phyloP scores from a whole-genome alignment of 2,888 invertebrate species.

The Drosophila suboccidentalis region DNA sequence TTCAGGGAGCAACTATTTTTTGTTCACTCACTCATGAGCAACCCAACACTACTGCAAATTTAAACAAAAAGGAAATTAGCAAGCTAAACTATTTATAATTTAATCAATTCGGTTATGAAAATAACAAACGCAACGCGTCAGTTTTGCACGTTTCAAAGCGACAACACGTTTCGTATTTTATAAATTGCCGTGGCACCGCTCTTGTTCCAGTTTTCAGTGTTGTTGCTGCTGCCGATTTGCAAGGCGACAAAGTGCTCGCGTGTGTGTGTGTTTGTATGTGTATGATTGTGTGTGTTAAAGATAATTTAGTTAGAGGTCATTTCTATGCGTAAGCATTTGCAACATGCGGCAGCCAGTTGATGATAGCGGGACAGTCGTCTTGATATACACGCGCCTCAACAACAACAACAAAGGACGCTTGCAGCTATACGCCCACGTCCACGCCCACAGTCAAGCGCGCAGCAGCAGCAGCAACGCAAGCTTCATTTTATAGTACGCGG shows the following conservation, averaged over 20 bases:
- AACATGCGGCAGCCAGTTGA: slow-evolving; percentile 71
- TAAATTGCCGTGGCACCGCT: slow-evolving; percentile 3
- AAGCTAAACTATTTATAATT: slow-evolving; percentile 36
- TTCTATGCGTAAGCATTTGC: slow-evolving; percentile 66
- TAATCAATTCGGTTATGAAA: slow-evolving; percentile 23
- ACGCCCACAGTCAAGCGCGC: slow-evolving; percentile 42
- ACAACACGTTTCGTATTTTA: slow-evolving; percentile 32
- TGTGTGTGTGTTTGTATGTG: slow-evolving; percentile 24
- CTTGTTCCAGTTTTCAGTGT: slow-evolving; percentile 17
- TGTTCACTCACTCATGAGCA: too few relatives aligned
- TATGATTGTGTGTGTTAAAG: slow-evolving; percentile 42
- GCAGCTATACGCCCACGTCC: slow-evolving; percentile 51
- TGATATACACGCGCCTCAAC: slow-evolving; percentile 31
- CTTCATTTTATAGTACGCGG: slow-evolving; percentile 69
- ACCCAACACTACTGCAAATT: slow-evolving; percentile 58
- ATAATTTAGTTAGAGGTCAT: slow-evolving; percentile 66
- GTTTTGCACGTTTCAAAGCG: slow-evolving; percentile 40
- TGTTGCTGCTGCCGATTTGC: slow-evolving; percentile 57
- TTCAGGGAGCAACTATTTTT: too few relatives aligned
- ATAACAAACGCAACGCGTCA: slow-evolving; percentile 45
- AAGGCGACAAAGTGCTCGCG: slow-evolving; percentile 49
- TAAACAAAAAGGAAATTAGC: slow-evolving; percentile 71
- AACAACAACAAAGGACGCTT: slow-evolving; percentile 64
- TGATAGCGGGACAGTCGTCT: slow-evolving; percentile 42
- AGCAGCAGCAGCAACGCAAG: slow-evolving; percentile 38